Conservation (phyloP, 30 jellyfish, hydroid and myxozoan genomes). For the Hydractinia echinata region DNA sequence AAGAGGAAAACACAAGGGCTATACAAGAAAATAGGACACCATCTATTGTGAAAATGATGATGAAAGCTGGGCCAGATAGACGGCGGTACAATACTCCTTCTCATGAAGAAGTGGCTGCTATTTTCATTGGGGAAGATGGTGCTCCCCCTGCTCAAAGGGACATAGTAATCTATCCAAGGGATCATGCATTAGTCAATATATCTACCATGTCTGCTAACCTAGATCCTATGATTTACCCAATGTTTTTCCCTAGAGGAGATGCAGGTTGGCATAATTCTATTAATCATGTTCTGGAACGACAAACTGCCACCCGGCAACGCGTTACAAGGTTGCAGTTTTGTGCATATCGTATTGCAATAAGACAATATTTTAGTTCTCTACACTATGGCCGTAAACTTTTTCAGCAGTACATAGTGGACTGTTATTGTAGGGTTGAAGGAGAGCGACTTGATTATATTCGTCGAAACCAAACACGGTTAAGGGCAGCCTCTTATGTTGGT, state of each 20-base stretch:
- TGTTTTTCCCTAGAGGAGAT: conserved; percentile 35
- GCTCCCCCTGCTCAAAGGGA: conserved; percentile 60
- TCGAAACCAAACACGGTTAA: too few species aligned
- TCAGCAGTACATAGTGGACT: too few species aligned
- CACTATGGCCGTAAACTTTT: too few species aligned
- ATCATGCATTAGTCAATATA: conserved; percentile 14
- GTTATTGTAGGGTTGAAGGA: too few species aligned
- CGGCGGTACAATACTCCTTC: conserved; percentile 52
- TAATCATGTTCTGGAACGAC: too few species aligned
- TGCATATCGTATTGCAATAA: too few species aligned
- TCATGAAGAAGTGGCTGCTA: conserved; percentile 49
- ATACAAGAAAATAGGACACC: conserved; percentile 9
- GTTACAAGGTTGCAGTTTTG: too few species aligned
- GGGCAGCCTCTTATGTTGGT: too few species aligned
- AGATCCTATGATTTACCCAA: conserved; percentile 47
- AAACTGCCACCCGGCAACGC: too few species aligned
- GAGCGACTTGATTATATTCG: too few species aligned
- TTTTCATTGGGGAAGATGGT: conserved; percentile 63
- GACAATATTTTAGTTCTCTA: too few species aligned
- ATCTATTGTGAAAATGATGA: conserved; percentile 10
- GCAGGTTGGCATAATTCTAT: conserved; percentile 34
- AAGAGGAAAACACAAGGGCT: conserved; percentile 1
- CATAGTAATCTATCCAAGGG: conserved; percentile 49
- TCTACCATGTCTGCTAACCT: conserved; percentile 18
- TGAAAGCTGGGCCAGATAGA: conserved; percentile 2